phyloP scores from a whole-genome alignment of 2,113 vertebrate genomes.

The Muntiacus muntjak region DNA sequence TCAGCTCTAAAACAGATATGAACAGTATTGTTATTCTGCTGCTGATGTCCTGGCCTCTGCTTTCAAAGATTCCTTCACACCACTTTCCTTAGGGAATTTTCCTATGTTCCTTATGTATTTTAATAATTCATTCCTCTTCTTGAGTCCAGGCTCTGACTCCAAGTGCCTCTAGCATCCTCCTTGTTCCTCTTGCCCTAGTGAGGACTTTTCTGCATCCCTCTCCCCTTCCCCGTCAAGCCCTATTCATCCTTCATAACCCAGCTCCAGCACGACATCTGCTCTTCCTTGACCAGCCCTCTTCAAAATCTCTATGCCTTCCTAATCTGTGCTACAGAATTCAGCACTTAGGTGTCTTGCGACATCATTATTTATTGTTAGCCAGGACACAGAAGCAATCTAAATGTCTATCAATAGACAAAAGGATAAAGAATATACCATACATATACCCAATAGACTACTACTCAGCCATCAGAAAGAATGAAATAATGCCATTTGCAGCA shows the following conservation, averaged over 20 bases:
- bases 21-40: neutral
- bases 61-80: neutral
- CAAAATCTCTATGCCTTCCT: accelerated
- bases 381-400: neutral
- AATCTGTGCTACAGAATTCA: neutral
- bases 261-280: neutral
- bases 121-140: neutral
- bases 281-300: neutral
- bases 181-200: accelerated
- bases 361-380: neutral
- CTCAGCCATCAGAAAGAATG: neutral
- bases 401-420: neutral
- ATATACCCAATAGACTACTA: neutral
- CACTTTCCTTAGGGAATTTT: neutral
- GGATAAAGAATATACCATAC: neutral
- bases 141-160: no score
- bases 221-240: neutral
- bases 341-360: no score
- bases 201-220: accelerated
- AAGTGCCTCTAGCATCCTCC: no score
- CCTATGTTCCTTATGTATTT: neutral
- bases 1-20: no score
- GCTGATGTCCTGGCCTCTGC: neutral
- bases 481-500: neutral
- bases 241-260: accelerated